phyloP scores from a whole-genome alignment of 2,888 invertebrate genomes.

The Frankliniella fusca region DNA sequence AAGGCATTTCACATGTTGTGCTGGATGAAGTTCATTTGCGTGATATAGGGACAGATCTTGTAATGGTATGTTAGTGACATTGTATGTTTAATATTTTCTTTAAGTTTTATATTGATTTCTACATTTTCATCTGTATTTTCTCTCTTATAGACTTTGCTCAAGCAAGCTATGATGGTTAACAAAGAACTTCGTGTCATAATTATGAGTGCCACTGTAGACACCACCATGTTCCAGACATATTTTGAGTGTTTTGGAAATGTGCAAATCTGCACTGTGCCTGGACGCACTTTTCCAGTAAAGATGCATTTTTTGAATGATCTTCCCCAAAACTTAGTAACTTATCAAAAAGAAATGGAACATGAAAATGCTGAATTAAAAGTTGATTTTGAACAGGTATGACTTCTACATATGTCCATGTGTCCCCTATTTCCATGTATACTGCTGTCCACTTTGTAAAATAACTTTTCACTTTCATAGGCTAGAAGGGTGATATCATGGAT shows the following conservation, averaged over 20 bases:
- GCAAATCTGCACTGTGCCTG: conserved; percentile 51
- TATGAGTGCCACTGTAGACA: conserved; percentile 71
- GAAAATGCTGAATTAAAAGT: neutral
- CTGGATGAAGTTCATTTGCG: conserved; percentile 73
- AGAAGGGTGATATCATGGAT: conserved; percentile 55
- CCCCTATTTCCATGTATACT: too few species aligned
- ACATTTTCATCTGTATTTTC: conserved; percentile 40
- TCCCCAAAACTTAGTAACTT: conserved; percentile 31
- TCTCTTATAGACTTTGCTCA: conserved; percentile 48
- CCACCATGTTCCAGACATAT: conserved; percentile 57
- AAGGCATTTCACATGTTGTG: conserved; percentile 62
- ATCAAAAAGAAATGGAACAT: conserved; percentile 32
- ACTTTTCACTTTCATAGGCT: neutral
- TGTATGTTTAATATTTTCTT: neutral
- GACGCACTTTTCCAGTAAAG: conserved; percentile 58
- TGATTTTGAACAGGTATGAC: neutral
- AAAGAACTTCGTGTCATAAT: conserved; percentile 57
- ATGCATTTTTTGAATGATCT: conserved; percentile 52
- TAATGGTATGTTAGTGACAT: conserved; percentile 45
- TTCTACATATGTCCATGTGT: neutral
- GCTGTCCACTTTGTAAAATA: too few species aligned
- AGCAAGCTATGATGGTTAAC: conserved; percentile 54
- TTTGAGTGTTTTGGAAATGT: conserved; percentile 52
- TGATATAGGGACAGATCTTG: conserved; percentile 63
- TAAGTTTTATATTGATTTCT: too few species aligned